Evolutionary conservation across 2,797 vertebrate genomes (phyloP), one percentile per base, ranked within the genome.

Genomic region (Thunnus albacares): DNA sequence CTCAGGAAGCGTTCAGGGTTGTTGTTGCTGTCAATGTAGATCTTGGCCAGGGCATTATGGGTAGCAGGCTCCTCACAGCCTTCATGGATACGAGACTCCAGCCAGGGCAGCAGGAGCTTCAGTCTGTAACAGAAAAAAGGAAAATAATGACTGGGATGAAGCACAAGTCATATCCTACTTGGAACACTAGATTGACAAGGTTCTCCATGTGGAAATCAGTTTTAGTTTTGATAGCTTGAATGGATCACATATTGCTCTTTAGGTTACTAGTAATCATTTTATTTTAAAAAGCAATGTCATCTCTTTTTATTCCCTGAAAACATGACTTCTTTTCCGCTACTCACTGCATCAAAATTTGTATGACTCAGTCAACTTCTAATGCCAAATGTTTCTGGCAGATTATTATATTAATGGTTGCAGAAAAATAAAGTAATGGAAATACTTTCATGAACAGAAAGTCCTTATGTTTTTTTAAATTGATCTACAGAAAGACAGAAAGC

Each of bases 21-120:
- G 92, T 99, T 99, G 94, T 99, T 99, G 94, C 98, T 99, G 90
- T 99, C 98, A 0, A 99, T 99, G 94, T 99, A 99, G 85, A 99
- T 99, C 95, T 99, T 99, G 79, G 98, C 98, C 90, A 99, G 91
- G 1, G 98, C 98, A 82, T 99, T 99, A 78, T 99, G 98, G 83
- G 98, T 99, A 38, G 98, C 98, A 9, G 98, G 98, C 80, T 99
- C 98, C 80, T 99, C 98, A 73, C 97, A 99, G 53, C 98, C 98
- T 90, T 99, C 98, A 0, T 99, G 98, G 87, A 99, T 99, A 87
- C 98, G 96, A 75, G 98, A 97, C 93, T 99, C 98, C 83, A 99
- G 94, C 98, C 98, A 99, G 24, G 98, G 98, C 56, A 99, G 93
- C 72, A 99, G 96, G 72, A 99, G 94, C 93, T 99, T 99, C 89